Percentiles rank a stretch among this genome's conserved stretches.
Evolutionary conservation across 2,797 vertebrate genomes (phyloP).

Genomic region (Anguilla pacifica): DNA sequence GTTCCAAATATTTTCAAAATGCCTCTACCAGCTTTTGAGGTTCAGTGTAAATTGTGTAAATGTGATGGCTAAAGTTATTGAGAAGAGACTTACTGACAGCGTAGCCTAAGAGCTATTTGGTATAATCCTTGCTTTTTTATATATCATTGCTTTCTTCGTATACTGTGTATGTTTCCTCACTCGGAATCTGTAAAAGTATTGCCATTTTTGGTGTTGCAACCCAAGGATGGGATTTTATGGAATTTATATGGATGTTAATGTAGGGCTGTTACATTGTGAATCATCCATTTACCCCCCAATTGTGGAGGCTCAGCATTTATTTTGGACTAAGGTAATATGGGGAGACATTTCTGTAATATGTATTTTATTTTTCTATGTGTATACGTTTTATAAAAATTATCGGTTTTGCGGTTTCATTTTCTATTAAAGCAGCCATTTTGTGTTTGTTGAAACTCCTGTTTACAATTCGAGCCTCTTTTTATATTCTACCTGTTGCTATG

Average conservation of each 20-base stretch:
- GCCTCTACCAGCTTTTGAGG: neutral
- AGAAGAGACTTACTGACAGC: neutral
- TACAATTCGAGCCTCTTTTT: neutral
- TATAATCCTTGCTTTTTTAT: neutral
- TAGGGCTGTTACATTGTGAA: constrained; percentile 17
- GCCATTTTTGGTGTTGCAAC: neutral
- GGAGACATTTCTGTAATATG: constrained; percentile 7
- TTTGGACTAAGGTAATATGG: neutral
- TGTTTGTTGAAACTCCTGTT: neutral
- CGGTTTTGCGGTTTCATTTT: neutral
- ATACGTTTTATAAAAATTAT: constrained; percentile 8
- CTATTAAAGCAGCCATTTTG: constrained; percentile 16
- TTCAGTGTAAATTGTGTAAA: neutral
- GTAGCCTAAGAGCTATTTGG: neutral
- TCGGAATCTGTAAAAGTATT: neutral
- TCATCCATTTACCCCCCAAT: neutral
- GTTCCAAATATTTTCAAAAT: neutral
- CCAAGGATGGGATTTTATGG: neutral
- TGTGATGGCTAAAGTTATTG: neutral
- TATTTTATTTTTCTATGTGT: neutral
- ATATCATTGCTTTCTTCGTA: neutral
- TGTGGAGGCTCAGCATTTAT: neutral
- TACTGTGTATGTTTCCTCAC: neutral
- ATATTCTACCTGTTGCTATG: neutral
- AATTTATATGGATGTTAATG: constrained; percentile 7